Evolutionary conservation across 2,888 invertebrate genomes (phyloP).

Genomic region (Limnephilus auricula): DNA sequence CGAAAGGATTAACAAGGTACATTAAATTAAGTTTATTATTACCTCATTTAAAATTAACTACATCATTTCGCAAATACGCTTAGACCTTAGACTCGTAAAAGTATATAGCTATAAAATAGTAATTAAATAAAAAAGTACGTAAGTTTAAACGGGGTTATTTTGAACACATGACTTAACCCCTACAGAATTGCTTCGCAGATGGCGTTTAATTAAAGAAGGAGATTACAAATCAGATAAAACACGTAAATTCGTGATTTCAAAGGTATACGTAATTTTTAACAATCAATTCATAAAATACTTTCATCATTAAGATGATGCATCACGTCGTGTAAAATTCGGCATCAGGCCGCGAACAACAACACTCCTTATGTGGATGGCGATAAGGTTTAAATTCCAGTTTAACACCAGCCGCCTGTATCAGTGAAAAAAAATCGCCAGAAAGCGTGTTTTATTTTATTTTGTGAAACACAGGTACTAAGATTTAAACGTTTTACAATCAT

Average conservation of each 20-base stretch:
- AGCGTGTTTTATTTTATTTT: too few species aligned
- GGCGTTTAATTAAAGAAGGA: neutral
- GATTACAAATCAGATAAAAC: neutral
- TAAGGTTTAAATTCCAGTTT: too few species aligned
- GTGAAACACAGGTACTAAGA: too few species aligned
- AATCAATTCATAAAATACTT: too few species aligned
- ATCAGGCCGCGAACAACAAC: too few species aligned
- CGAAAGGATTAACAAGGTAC: neutral
- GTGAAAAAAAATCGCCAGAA: too few species aligned
- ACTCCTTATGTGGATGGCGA: too few species aligned
- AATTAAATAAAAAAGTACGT: neutral
- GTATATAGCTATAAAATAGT: neutral
- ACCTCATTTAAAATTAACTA: neutral
- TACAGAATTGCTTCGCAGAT: neutral
- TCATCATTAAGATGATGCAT: too few species aligned
- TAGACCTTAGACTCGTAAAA: neutral
- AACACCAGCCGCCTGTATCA: too few species aligned
- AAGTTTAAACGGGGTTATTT: neutral
- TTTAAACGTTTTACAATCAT: too few species aligned
- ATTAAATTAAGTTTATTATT: neutral
- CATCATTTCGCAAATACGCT: neutral
- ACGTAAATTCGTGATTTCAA: neutral
- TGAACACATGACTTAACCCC: neutral
- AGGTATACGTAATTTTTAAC: too few species aligned
- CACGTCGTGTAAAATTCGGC: too few species aligned